Evolutionary conservation across 2,888 invertebrate genomes (phyloP).

Genomic region (Zhuqinia jingwanae): DNA sequence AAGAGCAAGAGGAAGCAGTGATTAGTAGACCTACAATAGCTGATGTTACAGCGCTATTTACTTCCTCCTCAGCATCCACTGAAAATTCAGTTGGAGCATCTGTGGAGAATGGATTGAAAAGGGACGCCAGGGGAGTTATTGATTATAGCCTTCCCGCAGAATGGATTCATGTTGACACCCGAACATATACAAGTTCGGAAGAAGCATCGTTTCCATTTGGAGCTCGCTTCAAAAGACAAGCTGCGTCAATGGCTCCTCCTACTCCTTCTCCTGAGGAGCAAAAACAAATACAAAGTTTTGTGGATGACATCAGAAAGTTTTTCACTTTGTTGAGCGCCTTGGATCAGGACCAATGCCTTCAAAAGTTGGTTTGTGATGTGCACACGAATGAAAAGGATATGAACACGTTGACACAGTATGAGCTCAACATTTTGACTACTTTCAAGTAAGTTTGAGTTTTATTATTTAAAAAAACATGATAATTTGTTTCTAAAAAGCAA

Average conservation of each 20-base stretch:
- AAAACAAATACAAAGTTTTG: conserved; percentile 66
- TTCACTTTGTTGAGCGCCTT: conserved; percentile 76
- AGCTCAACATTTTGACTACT: conserved; percentile 76
- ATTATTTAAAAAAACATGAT: neutral
- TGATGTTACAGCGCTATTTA: neutral
- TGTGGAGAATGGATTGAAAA: neutral
- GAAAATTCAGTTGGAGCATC: conserved; percentile 21
- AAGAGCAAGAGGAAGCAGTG: conserved; percentile 41
- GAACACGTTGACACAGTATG: conserved; percentile 72
- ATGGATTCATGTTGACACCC: conserved; percentile 59
- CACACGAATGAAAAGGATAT: conserved; percentile 74
- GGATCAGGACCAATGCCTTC: conserved; percentile 77
- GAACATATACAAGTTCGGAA: conserved; percentile 45
- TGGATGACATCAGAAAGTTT: conserved; percentile 76
- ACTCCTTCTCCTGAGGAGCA: conserved; percentile 32
- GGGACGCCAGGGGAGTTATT: neutral
- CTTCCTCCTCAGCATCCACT: conserved; percentile 2
- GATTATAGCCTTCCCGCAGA: conserved; percentile 44
- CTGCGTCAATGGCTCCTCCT: neutral
- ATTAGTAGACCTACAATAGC: conserved; percentile 10
- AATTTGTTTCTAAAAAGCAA: conserved; percentile 10
- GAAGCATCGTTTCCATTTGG: conserved; percentile 36
- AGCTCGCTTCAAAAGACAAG: conserved; percentile 50
- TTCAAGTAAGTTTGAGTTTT: conserved; percentile 76
- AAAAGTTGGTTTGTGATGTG: conserved; percentile 78